Evolutionary conservation across 2,113 vertebrate species (phyloP).

Genomic region (Zeus faber): DNA sequence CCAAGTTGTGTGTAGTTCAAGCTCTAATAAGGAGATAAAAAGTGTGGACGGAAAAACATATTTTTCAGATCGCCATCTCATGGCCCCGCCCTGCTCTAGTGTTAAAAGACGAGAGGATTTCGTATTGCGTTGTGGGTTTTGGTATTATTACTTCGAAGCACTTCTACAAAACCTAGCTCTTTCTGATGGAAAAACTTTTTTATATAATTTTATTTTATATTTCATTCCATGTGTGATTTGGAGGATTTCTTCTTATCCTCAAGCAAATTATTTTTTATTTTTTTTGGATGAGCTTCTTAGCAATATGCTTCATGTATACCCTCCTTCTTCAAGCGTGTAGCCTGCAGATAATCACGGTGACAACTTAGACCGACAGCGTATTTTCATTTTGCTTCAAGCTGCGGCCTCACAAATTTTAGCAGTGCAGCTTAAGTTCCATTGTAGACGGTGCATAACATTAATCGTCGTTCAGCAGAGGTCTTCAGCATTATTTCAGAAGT

Average conservation of each 20-base stretch:
- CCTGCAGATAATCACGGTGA: conserved; percentile 11
- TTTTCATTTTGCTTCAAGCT: conserved; percentile 8
- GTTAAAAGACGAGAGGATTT: too few species aligned
- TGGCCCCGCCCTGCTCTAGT: too few species aligned
- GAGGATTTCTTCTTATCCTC: not conserved
- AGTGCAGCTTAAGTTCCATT: too few species aligned
- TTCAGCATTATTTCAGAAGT: too few species aligned
- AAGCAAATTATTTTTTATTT: not conserved
- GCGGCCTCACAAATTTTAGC: too few species aligned
- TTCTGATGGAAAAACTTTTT: conserved; percentile 15
- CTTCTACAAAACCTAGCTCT: conserved; percentile 11
- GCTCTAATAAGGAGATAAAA: not conserved
- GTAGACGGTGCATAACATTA: too few species aligned
- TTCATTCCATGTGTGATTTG: not conserved
- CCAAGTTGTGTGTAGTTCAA: not conserved
- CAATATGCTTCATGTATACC: conserved; percentile 13
- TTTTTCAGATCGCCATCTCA: too few species aligned
- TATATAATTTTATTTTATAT: not conserved
- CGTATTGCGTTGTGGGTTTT: too few species aligned
- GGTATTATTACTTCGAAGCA: conserved; percentile 32
- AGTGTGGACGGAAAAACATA: too few species aligned
- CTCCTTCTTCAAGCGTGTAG: conserved; percentile 22
- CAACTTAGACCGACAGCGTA: not conserved
- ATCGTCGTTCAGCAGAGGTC: too few species aligned
- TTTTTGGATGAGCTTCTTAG: not conserved